These are phyloP conservation scores for Mesembrinibis cayennensis DNA, from an alignment of 2,113 vertebrate genomes.

Conservation along the genomic window DNA sequence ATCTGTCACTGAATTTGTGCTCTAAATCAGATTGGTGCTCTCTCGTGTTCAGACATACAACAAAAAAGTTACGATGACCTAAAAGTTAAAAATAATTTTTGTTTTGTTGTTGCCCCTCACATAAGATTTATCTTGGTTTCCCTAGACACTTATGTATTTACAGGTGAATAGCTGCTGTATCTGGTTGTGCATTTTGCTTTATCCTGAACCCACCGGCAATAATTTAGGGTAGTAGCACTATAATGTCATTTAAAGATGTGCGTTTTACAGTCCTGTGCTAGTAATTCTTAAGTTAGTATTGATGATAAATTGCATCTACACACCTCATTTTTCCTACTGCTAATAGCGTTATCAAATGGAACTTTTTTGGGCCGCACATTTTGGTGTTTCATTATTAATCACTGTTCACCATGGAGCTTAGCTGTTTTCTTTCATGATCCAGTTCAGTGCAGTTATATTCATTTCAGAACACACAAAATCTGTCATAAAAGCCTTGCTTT, in stretches of 20 bases:
- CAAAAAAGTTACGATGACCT: constrained; percentile 30
- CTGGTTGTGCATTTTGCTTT: constrained; percentile 7
- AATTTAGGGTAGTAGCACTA: neutral
- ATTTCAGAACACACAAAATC: neutral
- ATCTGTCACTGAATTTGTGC: constrained; percentile 16
- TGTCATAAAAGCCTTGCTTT: neutral
- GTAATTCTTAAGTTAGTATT: neutral
- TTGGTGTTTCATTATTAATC: neutral
- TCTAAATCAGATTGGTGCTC: constrained; percentile 43
- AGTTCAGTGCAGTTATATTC: neutral
- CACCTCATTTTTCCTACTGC: neutral
- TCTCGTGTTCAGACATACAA: neutral
- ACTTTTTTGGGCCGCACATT: neutral
- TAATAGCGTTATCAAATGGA: neutral
- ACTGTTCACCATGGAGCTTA: neutral
- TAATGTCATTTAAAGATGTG: neutral
- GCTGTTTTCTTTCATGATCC: neutral
- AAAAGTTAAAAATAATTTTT: constrained; percentile 31
- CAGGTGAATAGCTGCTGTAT: neutral
- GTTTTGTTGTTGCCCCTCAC: neutral
- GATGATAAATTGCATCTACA: neutral
- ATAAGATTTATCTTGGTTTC: neutral
- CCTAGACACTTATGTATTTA: neutral
- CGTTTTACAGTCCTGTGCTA: neutral
- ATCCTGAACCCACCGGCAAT: neutral